phyloP scores from a whole-genome alignment of 2,888 invertebrate species.

The Eupeodes latifasciatus region DNA sequence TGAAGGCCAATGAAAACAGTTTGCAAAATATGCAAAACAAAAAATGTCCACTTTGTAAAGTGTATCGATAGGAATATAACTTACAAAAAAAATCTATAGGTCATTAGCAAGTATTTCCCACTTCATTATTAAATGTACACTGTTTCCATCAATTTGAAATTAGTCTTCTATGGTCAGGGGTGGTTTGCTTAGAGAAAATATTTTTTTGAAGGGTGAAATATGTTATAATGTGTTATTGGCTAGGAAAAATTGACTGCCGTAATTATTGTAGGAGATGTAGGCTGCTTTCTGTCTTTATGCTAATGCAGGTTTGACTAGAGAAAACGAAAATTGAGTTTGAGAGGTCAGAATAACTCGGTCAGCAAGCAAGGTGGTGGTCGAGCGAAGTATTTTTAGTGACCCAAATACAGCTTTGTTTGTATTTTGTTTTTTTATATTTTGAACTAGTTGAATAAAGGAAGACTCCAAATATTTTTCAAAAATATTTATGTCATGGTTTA shows the following conservation, averaged over 20 bases:
- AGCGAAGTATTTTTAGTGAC: neutral
- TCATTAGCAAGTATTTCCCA: conserved; percentile 3
- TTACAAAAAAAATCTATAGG: no score
- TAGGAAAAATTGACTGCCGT: neutral
- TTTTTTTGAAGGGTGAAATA: neutral
- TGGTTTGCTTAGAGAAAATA: neutral
- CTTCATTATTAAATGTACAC: neutral
- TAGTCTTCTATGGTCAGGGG: neutral
- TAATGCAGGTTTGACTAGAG: conserved; percentile 3
- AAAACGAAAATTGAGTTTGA: neutral
- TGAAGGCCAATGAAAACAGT: no score
- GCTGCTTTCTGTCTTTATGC: neutral
- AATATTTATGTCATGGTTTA: no score
- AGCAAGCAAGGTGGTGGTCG: neutral
- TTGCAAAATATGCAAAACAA: neutral
- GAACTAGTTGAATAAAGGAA: neutral
- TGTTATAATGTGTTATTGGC: neutral
- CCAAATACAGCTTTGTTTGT: neutral
- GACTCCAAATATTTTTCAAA: no score
- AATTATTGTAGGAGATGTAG: neutral
- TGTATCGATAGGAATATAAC: neutral
- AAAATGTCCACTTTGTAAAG: neutral
- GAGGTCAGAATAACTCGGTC: neutral
- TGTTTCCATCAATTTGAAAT: conserved; percentile 12
- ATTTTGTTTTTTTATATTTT: neutral